A percentile compares a stretch with the other conserved stretches of the same genome.
phyloP scores from a whole-genome alignment of 2,888 invertebrate genomes.

The Heteropelma amictum region DNA sequence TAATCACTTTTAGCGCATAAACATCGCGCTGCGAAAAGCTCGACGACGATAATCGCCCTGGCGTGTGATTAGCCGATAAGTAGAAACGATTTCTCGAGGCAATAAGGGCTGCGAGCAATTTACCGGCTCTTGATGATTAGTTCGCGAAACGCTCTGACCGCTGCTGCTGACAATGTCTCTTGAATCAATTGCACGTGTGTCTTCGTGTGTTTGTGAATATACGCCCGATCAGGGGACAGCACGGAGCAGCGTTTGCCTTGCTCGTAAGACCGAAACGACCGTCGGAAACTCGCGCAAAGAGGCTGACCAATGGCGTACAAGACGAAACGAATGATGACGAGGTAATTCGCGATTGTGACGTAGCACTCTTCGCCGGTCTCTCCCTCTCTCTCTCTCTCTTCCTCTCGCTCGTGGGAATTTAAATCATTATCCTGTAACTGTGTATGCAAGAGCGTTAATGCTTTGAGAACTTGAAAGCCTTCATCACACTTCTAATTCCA shows the following conservation, averaged over 20 bases:
- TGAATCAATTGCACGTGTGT: constrained; percentile 53
- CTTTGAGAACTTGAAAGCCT: constrained; percentile 35
- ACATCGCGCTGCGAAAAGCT: constrained; percentile 45
- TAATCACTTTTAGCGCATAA: constrained; percentile 17
- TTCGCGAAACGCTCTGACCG: too few species aligned
- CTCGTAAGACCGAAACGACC: too few species aligned
- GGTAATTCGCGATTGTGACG: constrained; percentile 50
- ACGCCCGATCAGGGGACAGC: constrained; percentile 4
- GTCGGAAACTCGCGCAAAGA: neutral
- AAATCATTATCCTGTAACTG: constrained; percentile 45
- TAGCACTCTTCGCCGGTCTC: neutral
- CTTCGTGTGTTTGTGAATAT: too few species aligned
- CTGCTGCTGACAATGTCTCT: constrained; percentile 54
- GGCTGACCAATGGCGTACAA: constrained; percentile 8
- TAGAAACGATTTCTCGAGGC: constrained; percentile 63
- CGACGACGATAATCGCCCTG: constrained; percentile 45
- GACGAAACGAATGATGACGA: constrained; percentile 49
- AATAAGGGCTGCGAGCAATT: constrained; percentile 53
- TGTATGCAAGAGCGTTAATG: constrained; percentile 26
- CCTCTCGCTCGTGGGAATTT: constrained; percentile 44
- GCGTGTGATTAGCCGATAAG: constrained; percentile 69
- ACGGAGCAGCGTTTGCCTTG: constrained; percentile 1
- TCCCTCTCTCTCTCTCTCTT: constrained; percentile 32
- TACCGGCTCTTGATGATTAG: constrained; percentile 68
- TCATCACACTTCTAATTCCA: constrained; percentile 50